phyloP scores from a whole-genome alignment of 92 coral and sea anemone genomes.

The Montipora capitata region DNA sequence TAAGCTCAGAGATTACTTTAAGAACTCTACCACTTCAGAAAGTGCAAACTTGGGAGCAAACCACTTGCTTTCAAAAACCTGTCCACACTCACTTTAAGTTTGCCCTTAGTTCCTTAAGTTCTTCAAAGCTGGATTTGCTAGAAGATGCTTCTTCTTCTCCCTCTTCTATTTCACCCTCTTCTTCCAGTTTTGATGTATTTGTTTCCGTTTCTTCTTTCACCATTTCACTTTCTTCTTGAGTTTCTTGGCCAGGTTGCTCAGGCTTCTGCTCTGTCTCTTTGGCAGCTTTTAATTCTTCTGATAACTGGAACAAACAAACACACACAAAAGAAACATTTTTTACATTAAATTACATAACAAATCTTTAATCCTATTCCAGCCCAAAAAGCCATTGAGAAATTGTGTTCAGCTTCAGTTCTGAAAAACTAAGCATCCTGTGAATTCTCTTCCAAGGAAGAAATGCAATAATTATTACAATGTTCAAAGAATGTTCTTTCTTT shows the following conservation, averaged over 20 bases:
- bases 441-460: no score
- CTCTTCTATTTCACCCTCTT: slow-evolving; percentile 93
- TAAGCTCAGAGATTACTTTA: background rate
- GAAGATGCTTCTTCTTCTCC: slow-evolving; percentile 64
- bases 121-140: slow-evolving; percentile 68
- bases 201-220: slow-evolving; percentile 37
- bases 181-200: slow-evolving; percentile 74
- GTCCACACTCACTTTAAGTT: slow-evolving; percentile 84
- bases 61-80: background rate
- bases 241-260: slow-evolving; percentile 5
- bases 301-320: slow-evolving; percentile 54
- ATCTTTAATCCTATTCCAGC: no score
- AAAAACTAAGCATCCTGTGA: no score
- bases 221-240: slow-evolving; percentile 9
- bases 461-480: no score
- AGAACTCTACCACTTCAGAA: background rate
- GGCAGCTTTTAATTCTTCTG: slow-evolving; percentile 68
- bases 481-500: no score
- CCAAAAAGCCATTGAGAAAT: no score
- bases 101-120: slow-evolving; percentile 79
- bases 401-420: no score
- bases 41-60: no score
- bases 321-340: background rate
- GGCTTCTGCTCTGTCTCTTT: slow-evolving; percentile 63
- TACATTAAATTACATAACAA: no score